phyloP scores from a whole-genome alignment of 2,888 invertebrate genomes.

The Pyrgus malvae region DNA sequence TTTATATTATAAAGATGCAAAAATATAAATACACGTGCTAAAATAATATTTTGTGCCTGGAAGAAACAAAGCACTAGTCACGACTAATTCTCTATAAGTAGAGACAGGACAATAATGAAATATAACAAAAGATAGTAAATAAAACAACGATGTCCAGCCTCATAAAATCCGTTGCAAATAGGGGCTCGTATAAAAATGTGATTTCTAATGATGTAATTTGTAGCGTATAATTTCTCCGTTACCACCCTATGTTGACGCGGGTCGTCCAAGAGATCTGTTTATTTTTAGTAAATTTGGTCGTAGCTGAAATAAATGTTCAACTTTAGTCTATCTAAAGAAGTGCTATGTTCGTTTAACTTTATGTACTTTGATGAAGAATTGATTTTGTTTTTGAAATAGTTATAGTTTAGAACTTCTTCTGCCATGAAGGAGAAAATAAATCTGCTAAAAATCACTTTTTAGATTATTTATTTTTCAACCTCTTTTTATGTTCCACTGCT shows the following conservation, averaged over 20 bases:
- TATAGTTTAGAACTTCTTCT: too few relatives aligned
- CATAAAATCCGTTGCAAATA: slow-evolving; percentile 16
- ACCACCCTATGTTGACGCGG: slow-evolving; percentile 46
- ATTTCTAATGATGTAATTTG: slow-evolving; percentile 67
- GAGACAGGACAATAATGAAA: slow-evolving; percentile 6
- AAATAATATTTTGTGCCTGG: too few relatives aligned
- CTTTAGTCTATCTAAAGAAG: slow-evolving; percentile 1
- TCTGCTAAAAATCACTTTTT: too few relatives aligned
- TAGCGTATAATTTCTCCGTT: slow-evolving; percentile 66
- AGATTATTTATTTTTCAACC: too few relatives aligned
- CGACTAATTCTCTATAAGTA: slow-evolving; percentile 10
- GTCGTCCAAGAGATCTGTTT: slow-evolving; percentile 17
- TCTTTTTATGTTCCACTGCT: too few relatives aligned
- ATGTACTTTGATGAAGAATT: too few relatives aligned
- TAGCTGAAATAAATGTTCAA: background rate
- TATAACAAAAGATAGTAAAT: slow-evolving; percentile 16
- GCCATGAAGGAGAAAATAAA: too few relatives aligned
- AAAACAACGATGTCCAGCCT: slow-evolving; percentile 8
- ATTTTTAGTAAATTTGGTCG: slow-evolving; percentile 10
- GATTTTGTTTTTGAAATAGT: too few relatives aligned
- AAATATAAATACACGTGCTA: too few relatives aligned
- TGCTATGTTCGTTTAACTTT: background rate
- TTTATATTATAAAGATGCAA: too few relatives aligned
- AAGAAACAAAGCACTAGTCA: background rate
- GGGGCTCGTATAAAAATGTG: slow-evolving; percentile 20